Conservation (phyloP, 2,113 vertebrate genomes). For the Patagioenas fasciata region DNA sequence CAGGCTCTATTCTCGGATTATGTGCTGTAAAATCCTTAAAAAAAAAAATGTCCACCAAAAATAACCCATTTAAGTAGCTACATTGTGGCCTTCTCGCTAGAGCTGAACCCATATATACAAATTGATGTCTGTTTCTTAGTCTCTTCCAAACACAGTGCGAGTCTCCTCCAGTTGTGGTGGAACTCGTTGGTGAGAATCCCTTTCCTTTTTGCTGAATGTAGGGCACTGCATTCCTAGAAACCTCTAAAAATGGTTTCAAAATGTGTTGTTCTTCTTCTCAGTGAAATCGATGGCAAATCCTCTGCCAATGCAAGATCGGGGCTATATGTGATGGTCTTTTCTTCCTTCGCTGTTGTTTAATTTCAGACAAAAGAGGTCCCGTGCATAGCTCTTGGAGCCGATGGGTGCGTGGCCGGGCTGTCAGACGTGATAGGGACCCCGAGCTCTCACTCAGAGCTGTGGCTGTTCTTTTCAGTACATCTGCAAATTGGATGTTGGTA, state of each 20-base stretch:
- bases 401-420: not conserved
- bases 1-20: constrained; percentile 26
- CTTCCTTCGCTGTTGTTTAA: not conserved
- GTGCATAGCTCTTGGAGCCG: not conserved
- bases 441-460: not conserved
- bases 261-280: not conserved
- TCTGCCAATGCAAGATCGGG: not conserved
- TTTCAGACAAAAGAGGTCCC: not conserved
- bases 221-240: not conserved
- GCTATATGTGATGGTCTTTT: accelerated
- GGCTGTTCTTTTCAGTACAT: not conserved
- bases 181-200: not conserved
- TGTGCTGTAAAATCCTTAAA: not conserved
- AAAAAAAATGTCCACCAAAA: constrained; percentile 23
- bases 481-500: not conserved
- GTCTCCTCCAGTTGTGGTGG: not conserved
- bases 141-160: not conserved
- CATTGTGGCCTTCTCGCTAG: too few species aligned
- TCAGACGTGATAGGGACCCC: not conserved
- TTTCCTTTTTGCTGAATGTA: not conserved
- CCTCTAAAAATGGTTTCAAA: not conserved
- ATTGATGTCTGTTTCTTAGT: not conserved
- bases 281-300: not conserved
- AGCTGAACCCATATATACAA: too few species aligned
- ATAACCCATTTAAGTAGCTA: not conserved